phyloP scores from a whole-genome alignment of 1,140 invertebrate species.

The Brachionus rubens region DNA sequence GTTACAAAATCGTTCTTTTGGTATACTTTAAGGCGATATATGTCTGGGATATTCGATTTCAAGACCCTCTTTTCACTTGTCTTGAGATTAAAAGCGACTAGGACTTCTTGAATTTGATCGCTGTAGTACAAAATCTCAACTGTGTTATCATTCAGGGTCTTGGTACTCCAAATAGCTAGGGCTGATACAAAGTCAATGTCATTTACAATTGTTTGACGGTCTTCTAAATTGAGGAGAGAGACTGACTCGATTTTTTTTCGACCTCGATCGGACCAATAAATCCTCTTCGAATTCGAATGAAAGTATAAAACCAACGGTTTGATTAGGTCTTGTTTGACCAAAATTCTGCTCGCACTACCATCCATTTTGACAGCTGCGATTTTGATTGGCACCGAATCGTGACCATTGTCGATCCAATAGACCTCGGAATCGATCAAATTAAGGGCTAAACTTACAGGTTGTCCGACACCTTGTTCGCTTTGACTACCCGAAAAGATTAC shows the following conservation, averaged over 20 bases:
- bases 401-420: slow-evolving; percentile 94
- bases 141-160: background rate
- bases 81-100: slow-evolving; percentile 22
- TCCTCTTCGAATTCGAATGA: slow-evolving; percentile 49
- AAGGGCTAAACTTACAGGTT: background rate
- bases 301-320: slow-evolving; percentile 56
- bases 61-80: slow-evolving; percentile 9
- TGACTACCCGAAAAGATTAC: background rate
- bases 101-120: slow-evolving; percentile 34
- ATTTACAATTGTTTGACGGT: background rate
- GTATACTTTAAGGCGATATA: slow-evolving; percentile 5
- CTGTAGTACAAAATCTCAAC: background rate
- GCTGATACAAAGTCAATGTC: background rate
- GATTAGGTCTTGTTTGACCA: slow-evolving; percentile 66
- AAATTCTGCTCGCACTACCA: slow-evolving; percentile 72
- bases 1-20: background rate
- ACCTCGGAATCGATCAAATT: slow-evolving; percentile 65
- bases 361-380: slow-evolving; percentile 90
- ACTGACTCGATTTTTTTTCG: slow-evolving; percentile 47
- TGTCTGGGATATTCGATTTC: slow-evolving; percentile 1
- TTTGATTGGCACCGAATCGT: slow-evolving; percentile 81
- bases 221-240: slow-evolving; percentile 20
- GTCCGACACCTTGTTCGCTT: background rate
- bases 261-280: slow-evolving; percentile 55
- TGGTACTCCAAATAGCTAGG: background rate